These are phyloP conservation scores for Tortricodes alternella DNA, from an alignment of 2,888 invertebrate species.

Conservation along the genomic window DNA sequence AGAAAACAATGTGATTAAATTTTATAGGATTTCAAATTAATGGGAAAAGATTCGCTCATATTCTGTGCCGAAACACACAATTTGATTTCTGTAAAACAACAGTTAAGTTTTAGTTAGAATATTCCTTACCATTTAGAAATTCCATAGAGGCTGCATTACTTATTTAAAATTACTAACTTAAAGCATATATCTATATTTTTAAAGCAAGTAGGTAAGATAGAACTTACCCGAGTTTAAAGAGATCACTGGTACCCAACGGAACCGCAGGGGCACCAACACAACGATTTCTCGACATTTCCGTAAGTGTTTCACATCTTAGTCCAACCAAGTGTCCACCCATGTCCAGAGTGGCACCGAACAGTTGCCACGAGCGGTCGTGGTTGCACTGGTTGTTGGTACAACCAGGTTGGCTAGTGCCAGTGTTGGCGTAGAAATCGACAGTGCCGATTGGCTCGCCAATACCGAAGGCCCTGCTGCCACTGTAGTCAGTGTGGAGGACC, in stretches of 20 bases:
- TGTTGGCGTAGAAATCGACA: constrained; percentile 31
- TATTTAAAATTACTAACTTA: no score
- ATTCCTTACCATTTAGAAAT: no score
- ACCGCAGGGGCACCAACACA: constrained; percentile 17
- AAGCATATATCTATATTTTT: no score
- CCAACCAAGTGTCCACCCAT: constrained; percentile 17
- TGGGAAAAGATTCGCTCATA: no score
- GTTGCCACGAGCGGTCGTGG: constrained; percentile 29
- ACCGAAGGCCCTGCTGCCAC: constrained; percentile 12
- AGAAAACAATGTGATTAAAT: no score
- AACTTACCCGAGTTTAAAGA: constrained; percentile 15
- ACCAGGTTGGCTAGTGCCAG: constrained; percentile 44
- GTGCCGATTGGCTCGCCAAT: constrained; percentile 13
- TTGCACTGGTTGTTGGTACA: constrained; percentile 30
- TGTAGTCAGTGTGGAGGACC: constrained; percentile 28
- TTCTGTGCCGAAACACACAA: no score
- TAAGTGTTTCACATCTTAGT: constrained; percentile 15
- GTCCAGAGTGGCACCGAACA: constrained; percentile 28
- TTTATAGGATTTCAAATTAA: no score
- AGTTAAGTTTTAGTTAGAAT: no score
- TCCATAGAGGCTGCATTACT: no score
- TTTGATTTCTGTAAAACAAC: no score
- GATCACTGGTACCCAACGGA: constrained; percentile 16
- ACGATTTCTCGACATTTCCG: constrained; percentile 17
- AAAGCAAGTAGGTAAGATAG: no score